Evolutionary conservation across 2,113 vertebrate species (phyloP).

Genomic region (Podiceps cristatus): DNA sequence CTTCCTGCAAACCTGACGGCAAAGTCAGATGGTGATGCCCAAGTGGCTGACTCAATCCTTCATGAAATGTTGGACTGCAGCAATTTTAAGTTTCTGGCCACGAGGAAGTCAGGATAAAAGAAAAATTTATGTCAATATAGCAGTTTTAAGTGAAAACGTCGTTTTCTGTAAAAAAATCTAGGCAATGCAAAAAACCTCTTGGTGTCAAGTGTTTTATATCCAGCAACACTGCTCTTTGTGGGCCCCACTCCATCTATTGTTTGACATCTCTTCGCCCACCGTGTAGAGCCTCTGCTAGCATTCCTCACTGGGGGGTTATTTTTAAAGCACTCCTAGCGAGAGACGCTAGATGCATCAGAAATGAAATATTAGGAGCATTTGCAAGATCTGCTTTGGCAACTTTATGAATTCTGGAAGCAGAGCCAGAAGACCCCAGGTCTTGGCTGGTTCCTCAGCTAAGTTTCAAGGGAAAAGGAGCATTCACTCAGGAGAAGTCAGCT

Average conservation of each 20-base stretch:
- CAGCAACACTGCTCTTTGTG: background rate
- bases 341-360: background rate
- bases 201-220: background rate
- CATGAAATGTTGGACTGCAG: background rate
- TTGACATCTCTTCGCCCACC: background rate
- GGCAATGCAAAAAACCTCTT: background rate
- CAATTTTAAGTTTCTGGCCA: background rate
- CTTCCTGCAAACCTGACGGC: background rate
- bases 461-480: background rate
- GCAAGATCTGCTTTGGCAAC: background rate
- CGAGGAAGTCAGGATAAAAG: background rate
- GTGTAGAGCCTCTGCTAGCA: background rate
- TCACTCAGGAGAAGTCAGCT: background rate
- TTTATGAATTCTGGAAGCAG: background rate
- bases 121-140: background rate
- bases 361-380: background rate
- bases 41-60: background rate
- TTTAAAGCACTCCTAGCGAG: background rate
- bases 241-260: background rate
- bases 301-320: background rate
- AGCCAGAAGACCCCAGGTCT: background rate
- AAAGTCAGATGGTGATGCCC: background rate
- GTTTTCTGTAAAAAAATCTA: background rate
- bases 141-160: background rate
- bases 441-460: background rate